Evolutionary conservation across 37 sponge, comb jelly and placozoan genomes (phyloP), one percentile per base, ranked within the genome.

Genomic region (Cliona cf. orientalis): DNA sequence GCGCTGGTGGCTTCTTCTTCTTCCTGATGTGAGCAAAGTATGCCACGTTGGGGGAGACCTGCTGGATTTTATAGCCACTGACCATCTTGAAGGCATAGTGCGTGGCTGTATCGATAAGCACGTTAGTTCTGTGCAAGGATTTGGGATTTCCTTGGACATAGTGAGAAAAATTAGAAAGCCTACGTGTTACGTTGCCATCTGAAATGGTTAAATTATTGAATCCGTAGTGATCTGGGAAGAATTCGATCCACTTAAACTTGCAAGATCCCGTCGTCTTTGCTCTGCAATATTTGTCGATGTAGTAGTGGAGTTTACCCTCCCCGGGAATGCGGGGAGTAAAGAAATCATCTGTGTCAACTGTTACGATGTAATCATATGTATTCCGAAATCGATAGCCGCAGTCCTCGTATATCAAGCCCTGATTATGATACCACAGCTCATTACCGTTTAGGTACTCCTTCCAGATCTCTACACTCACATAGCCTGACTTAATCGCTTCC

Each of bases 291-390:
- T 53, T 66, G 56, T 68, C 46, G 37, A 79, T 66, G 23, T 79
- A 79, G 39, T 79, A 79, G 29, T 56, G 62, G 4, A 57, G 60
- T 21, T 58, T 75, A 3, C 2, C 17, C 25, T 75, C 73, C 2
- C 55, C 74, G 9, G 83, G 83, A 12, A 72, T 66, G 55, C 64
- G 43, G 31, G 83, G 83, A 34, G 34, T 36, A 55, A 82, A 82
- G 66, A 82, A 82, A 55, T 82, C 83, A 63, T 82, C 83, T 26
- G 73, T 72, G 66, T 82, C 83, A 1, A 63, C 31, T 17, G 71
- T 59, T 3, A 53, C 40, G 29, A 81, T 37, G 61, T 71, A 71
- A 39, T 81, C 81, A 33, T 71, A 81, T n/a, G 71, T 69, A 33
- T 44, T 44, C 2, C 71, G 56, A 56, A 71, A 71, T 42, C 44